A percentile compares a stretch with the other conserved stretches of the same genome.
Evolutionary conservation across 2,113 vertebrate species (phyloP).

Genomic region (Rhombomys opimus): DNA sequence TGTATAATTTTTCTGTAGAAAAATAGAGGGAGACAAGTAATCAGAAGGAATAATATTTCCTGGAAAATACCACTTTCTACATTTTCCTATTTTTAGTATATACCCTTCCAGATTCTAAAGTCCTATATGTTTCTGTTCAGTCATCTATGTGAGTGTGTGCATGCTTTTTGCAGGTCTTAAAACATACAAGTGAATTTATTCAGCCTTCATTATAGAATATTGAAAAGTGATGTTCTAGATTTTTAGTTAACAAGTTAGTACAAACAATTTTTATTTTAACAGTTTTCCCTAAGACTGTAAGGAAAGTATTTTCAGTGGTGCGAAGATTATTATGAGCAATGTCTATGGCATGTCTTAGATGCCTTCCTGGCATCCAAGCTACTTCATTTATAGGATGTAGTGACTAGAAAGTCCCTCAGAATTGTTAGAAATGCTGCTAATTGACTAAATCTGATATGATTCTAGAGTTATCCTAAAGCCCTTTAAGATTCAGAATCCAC

Average conservation of each 20-base stretch:
- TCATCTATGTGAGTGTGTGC: not conserved
- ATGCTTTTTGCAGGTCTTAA: not conserved
- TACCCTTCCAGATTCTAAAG: not conserved
- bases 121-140: not conserved
- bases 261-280: not conserved
- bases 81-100: not conserved
- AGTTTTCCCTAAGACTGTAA: not conserved
- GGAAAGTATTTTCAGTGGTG: not conserved
- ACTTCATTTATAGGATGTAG: not conserved
- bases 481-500: not conserved
- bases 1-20: not conserved
- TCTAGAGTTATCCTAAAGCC: not conserved
- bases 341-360: not conserved
- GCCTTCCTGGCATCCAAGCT: not conserved
- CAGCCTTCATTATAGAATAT: not conserved
- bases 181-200: not conserved
- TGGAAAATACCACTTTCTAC: not conserved
- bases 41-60: slow-evolving; percentile 14
- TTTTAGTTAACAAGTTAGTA: slow-evolving; percentile 23
- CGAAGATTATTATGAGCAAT: not conserved
- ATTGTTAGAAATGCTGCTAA: not conserved
- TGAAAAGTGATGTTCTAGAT: not conserved
- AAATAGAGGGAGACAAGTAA: not conserved
- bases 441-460: not conserved
- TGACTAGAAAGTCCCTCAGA: not conserved